Evolutionary conservation across 2,113 vertebrate species (phyloP), one percentile per base, ranked within the genome.

Genomic region (Jaculus jaculus): DNA sequence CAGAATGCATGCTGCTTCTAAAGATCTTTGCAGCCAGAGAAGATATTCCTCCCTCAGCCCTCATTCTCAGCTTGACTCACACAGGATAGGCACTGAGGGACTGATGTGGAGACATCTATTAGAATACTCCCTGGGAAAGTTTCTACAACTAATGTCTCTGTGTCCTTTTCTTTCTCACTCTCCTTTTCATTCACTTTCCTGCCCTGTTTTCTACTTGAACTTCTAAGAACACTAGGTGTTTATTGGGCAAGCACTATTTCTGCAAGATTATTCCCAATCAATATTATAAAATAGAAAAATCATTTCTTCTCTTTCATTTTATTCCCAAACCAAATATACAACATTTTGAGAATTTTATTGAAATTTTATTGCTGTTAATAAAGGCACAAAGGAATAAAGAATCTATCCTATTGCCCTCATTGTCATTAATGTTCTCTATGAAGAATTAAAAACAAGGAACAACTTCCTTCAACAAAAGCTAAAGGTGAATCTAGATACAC

Each of bases 401-500:
- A 39, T 7, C 79, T 32, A 87, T 84, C 78, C 18, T 66, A 84
- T 51, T 72, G 9, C 0, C 5, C 6, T 65, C 5, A 5, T 47
- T 47, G 42, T n/a, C 28, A 61, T 92, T 42, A 71, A 2, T 6
- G 26, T 71, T 42, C 3, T 20, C 34, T 80, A 28, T 60, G 24
- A 85, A 92, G 54, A 84, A 90, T 47, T 66, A 28, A 75, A 87
- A 90, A 60, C 72, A 37, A 80, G 30, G 30, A 85, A 68, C 58
- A 77, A 34, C 34, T 79, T 18, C 26, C 13, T 18, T 83, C 30
- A 0, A 13, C 63, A 82, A 78, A 4, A 13, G 1, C 3, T 63
- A 89, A 78, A 75, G 34, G 16, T 47, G 26, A 65, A 75, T 90
- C 90, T 68, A 10, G 1, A 24, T 83, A 66, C 15, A 90, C 20